Evolutionary conservation across 2,113 vertebrate genomes (phyloP).

Genomic region (Apistogramma diplotaenia): DNA sequence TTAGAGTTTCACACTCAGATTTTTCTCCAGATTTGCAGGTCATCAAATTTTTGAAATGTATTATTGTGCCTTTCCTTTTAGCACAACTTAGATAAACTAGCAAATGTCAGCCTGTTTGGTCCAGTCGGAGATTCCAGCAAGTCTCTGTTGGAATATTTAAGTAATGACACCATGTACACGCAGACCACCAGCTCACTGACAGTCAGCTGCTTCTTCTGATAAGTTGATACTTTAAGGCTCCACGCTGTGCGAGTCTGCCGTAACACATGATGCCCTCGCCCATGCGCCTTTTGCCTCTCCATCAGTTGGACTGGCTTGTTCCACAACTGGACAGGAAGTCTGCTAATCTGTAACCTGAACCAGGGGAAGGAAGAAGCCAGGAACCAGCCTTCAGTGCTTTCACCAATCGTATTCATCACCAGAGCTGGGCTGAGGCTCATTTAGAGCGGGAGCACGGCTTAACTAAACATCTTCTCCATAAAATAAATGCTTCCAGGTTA

Average conservation of each 20-base stretch:
- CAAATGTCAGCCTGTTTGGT: background rate
- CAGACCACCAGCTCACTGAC: constrained; percentile 30
- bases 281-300: constrained; percentile 1
- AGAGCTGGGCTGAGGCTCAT: constrained; percentile 69
- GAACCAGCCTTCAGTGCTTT: constrained; percentile 83
- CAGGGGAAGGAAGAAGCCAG: constrained; percentile 84
- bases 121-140: background rate
- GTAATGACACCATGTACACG: background rate
- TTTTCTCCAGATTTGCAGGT: too few relatives aligned
- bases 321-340: constrained; percentile 85
- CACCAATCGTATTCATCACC: constrained; percentile 90
- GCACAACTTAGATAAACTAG: background rate
- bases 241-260: constrained; percentile 42
- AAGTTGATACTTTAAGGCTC: constrained; percentile 26
- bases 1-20: too few relatives aligned
- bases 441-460: constrained; percentile 74
- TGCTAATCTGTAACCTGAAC: constrained; percentile 87
- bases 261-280: constrained; percentile 31
- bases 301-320: constrained; percentile 57
- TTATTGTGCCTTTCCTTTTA: background rate
- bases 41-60: background rate
- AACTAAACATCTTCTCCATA: constrained; percentile 85
- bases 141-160: background rate
- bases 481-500: constrained; percentile 97
- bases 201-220: constrained; percentile 36